These are phyloP conservation scores for Pogonomyrmex californicus DNA, from an alignment of 1,140 invertebrate genomes.

Conservation along the genomic window DNA sequence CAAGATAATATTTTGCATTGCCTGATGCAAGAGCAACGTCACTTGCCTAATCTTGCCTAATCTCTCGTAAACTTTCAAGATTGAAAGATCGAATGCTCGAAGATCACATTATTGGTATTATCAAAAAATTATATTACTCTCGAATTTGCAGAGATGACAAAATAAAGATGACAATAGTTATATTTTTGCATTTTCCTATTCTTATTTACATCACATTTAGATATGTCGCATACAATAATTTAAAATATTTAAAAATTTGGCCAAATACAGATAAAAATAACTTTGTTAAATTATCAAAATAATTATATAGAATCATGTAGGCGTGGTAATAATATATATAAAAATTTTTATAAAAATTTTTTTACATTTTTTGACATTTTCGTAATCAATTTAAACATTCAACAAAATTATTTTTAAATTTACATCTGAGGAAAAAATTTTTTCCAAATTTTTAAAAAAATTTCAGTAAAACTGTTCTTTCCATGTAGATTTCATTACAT, in stretches of 20 bases:
- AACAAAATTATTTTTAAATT: too few relatives aligned
- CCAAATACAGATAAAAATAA: too few relatives aligned
- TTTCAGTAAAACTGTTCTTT: too few relatives aligned
- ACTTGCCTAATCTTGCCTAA: neutral
- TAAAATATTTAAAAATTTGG: too few relatives aligned
- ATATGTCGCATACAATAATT: neutral
- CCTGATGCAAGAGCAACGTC: neutral
- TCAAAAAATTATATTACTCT: neutral
- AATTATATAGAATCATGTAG: too few relatives aligned
- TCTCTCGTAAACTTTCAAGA: neutral
- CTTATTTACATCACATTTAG: neutral
- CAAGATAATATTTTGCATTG: slow-evolving; percentile 18
- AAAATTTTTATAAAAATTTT: too few relatives aligned
- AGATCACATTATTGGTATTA: neutral
- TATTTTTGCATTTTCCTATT: neutral
- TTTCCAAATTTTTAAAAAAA: too few relatives aligned
- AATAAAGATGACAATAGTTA: neutral
- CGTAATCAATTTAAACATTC: too few relatives aligned
- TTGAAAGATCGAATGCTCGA: neutral
- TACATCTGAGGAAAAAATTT: too few relatives aligned
- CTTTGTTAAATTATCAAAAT: too few relatives aligned
- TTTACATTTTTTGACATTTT: too few relatives aligned
- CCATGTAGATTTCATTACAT: neutral
- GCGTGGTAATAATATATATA: too few relatives aligned
- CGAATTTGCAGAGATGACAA: neutral